Conservation (phyloP, 2,113 vertebrate species). For the Aptenodytes patagonicus region DNA sequence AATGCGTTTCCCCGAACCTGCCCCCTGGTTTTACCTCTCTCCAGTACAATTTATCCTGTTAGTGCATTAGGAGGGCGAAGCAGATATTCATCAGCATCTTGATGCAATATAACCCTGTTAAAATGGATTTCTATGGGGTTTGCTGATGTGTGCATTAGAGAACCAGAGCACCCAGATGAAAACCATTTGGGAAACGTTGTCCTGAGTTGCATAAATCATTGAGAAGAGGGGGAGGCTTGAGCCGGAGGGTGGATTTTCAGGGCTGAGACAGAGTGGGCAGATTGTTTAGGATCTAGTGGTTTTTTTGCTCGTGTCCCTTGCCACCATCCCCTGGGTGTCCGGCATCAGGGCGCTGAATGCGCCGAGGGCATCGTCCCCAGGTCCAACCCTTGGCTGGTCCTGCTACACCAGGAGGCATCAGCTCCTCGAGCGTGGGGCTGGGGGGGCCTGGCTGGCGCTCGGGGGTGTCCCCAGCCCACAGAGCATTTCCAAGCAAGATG, state of each 20-base stretch:
- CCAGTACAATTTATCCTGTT: not conserved
- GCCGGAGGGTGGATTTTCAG: not conserved
- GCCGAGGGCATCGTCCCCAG: not conserved
- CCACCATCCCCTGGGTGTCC: not conserved
- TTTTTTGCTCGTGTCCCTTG: not conserved
- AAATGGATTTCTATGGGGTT: not conserved
- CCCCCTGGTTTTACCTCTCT: slow-evolving; percentile 19
- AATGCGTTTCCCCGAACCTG: not conserved
- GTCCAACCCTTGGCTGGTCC: not conserved
- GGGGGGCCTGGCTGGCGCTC: not conserved
- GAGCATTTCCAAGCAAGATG: not conserved
- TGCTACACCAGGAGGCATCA: not conserved
- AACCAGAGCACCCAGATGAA: not conserved
- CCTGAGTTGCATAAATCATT: not conserved
- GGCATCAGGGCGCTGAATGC: not conserved
- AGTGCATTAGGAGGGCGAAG: not conserved
- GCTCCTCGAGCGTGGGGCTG: not conserved
- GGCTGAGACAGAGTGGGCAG: not conserved
- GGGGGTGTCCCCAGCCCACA: not conserved
- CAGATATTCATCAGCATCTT: not conserved
- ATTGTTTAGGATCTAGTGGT: fast-evolving
- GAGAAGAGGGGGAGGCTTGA: not conserved
- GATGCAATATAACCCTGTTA: not conserved
- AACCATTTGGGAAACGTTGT: not conserved
- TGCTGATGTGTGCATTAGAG: not conserved